Conservation (phyloP, 2,888 invertebrate species). For the Drosophila rubida region DNA sequence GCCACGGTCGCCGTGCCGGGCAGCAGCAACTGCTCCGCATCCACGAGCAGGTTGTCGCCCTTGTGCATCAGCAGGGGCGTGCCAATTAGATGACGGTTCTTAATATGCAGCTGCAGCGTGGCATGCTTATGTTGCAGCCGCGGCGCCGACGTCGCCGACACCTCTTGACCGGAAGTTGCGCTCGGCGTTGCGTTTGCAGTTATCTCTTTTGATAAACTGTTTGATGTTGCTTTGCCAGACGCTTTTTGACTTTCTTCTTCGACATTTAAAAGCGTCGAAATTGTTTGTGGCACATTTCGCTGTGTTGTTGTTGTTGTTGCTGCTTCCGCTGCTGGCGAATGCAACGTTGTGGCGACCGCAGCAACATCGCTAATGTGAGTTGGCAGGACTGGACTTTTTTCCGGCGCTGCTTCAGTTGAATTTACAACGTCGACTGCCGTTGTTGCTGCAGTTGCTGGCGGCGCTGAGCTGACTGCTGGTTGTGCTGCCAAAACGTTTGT, state of each 20-base stretch:
- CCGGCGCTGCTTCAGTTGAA: constrained; percentile 13
- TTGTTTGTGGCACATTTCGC: constrained; percentile 60
- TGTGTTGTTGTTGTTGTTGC: constrained; percentile 11
- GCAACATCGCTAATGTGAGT: constrained; percentile 65
- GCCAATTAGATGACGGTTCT: constrained; percentile 83
- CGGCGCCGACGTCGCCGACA: constrained; percentile 10
- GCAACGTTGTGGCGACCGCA: constrained; percentile 35
- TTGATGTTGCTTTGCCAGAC: constrained; percentile 40
- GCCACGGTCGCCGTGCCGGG: constrained; percentile 68
- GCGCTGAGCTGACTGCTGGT: constrained; percentile 25
- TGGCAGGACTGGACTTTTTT: constrained; percentile 42
- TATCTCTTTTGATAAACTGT: constrained; percentile 70
- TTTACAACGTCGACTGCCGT: constrained; percentile 16
- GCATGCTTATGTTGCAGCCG: constrained; percentile 70
- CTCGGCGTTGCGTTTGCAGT: constrained; percentile 34
- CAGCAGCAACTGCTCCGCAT: constrained; percentile 79
- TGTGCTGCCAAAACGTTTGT: constrained; percentile 58
- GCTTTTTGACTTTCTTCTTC: constrained; percentile 28
- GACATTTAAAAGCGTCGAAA: constrained; percentile 55
- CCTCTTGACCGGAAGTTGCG: constrained; percentile 62
- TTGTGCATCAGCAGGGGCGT: constrained; percentile 83
- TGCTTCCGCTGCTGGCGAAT: not conserved
- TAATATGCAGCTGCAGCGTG: constrained; percentile 80
- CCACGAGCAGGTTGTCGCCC: constrained; percentile 82
- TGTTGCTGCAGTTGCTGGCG: constrained; percentile 33